Evolutionary conservation across 2,113 vertebrate species (phyloP), one percentile per base, ranked within the genome.

Genomic region (Pelvicachromis taeniatus): DNA sequence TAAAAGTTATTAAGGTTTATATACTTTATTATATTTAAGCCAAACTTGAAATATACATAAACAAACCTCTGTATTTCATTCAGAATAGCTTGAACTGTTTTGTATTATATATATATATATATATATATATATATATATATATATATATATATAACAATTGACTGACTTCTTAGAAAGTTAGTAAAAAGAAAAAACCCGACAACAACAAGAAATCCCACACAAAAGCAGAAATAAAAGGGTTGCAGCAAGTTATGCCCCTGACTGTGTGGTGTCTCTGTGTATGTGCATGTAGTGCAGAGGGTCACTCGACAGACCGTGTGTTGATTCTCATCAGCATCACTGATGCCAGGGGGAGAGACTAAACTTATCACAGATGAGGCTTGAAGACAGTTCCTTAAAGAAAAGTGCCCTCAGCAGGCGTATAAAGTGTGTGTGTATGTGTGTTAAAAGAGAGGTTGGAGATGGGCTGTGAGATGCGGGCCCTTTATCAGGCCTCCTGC

Each of bases 361-460:
- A 78, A 87, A 91, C 85, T 78, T 87, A 83, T 88, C 65, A 86
- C 50, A 81, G 52, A 52, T 80, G 83, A 88, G 13, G 42, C 81
- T 85, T 45, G n/a, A 79, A 86, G 86, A 89, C 78, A 86, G 81
- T 70, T 68, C 85, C 82, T 68, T 63, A 6, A 77, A 85, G 45
- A 77, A 55, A 55, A 77, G 26, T 55, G 38, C 52, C 23, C 35
- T 80, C 50, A 83, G 61, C 38, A 31, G 68, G 55, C 12, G 10
- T 26, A 56, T 56, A 26, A 29, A 56, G 33, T 5, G 63, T 2
- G 63, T 2, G 61, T 2, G 40, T 7, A 12, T 11, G 35, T 16
- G 78, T 70, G 77, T 23, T 83, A 9, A 42, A 26, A 40, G 40
- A 45, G 70, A 35, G 53, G 55, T 6, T 55, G 42, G 33, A 81